Evolutionary conservation across 2,797 vertebrate genomes (phyloP).

Genomic region (Ataeniobius toweri): DNA sequence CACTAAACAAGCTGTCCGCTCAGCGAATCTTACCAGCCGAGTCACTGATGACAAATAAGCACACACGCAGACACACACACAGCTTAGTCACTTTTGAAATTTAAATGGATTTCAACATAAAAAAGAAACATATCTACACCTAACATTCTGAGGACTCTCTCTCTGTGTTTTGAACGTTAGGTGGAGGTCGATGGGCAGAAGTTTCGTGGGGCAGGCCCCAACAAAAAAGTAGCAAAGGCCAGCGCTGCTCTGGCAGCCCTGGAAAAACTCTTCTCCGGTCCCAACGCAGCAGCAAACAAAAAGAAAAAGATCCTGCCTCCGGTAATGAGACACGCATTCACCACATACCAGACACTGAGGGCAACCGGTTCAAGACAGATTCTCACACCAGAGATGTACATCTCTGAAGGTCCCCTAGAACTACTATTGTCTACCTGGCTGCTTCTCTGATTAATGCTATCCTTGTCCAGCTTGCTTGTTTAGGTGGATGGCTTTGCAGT

Average conservation of each 20-base stretch:
- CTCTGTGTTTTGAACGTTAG: slow-evolving; percentile 62
- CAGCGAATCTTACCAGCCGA: slow-evolving; percentile 39
- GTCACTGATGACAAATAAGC: slow-evolving; percentile 43
- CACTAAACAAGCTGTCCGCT: slow-evolving; percentile 68
- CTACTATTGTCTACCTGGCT: too few relatives aligned
- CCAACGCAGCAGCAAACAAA: slow-evolving; percentile 95
- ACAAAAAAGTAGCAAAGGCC: slow-evolving; percentile 99
- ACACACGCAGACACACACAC: not conserved
- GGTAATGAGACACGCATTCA: slow-evolving; percentile 66
- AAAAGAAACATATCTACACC: not conserved
- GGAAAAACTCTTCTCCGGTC: slow-evolving; percentile 97
- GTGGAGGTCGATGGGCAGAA: slow-evolving; percentile 99
- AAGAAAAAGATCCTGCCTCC: slow-evolving; percentile 98
- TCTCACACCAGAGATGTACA: too few relatives aligned
- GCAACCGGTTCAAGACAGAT: not conserved
- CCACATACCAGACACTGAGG: slow-evolving; percentile 10
- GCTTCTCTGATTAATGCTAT: too few relatives aligned
- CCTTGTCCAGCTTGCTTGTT: too few relatives aligned
- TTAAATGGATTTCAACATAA: slow-evolving; percentile 8
- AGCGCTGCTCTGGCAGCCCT: slow-evolving; percentile 95
- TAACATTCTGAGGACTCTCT: not conserved
- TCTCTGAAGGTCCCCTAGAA: too few relatives aligned
- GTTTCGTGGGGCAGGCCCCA: slow-evolving; percentile 96
- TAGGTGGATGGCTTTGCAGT: too few relatives aligned
- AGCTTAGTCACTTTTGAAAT: slow-evolving; percentile 3